Base-by-base conservation (phyloP, 2,888 invertebrate species). In the Geotrupes spiniger region DNA sequence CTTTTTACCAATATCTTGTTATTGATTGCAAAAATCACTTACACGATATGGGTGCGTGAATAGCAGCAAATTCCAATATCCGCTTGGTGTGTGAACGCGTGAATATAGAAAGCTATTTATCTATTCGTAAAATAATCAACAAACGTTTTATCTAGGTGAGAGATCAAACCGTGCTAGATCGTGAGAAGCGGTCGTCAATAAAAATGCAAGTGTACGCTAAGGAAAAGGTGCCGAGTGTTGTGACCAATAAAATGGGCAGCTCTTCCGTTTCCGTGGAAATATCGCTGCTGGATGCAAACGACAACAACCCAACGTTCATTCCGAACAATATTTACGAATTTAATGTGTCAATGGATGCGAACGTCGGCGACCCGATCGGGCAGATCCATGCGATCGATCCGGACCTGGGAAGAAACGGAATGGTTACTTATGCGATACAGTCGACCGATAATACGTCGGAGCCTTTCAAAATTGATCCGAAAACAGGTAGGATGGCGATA, bases 261-360 rank as follows among this genome's bases (percentile, higher is more conserved):
- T 79, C 80, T 36, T 77, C 76, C 15, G 91, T 90, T 0, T 81
- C 81, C 29, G 87, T 92, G 0, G 89, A 90, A 73, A 87, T 94
- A 1, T 86, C 87, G 0, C 71, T 94, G 16, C 75, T 89, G 0
- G 94, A 95, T 66, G 89, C 93, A 10, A 95, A 95, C 66, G 94
- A 95, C 66, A 93, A 94, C 62, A 89, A 89, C 60, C 94, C 95
- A 0, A 83, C 83, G 16, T 94, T 93, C 64, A 79, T 89, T 15
- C 88, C 90, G 2, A 87, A 83, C 46, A 92, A 92, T 69, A 75
- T 92, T 3, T 92, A 92, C 61, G 87, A 89, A 63, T 89, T 92
- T 62, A 80, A 89, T 0, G 66, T 73, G 0, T 82, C 82, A 45
- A 82, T 83, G 0, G 83, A 87, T 48, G 81, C 83, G 0, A 78